Percentiles rank a stretch among this genome's conserved stretches.
These are phyloP conservation scores for Planococcus citri DNA, from an alignment of 1,140 invertebrate genomes.

Conservation along the genomic window DNA sequence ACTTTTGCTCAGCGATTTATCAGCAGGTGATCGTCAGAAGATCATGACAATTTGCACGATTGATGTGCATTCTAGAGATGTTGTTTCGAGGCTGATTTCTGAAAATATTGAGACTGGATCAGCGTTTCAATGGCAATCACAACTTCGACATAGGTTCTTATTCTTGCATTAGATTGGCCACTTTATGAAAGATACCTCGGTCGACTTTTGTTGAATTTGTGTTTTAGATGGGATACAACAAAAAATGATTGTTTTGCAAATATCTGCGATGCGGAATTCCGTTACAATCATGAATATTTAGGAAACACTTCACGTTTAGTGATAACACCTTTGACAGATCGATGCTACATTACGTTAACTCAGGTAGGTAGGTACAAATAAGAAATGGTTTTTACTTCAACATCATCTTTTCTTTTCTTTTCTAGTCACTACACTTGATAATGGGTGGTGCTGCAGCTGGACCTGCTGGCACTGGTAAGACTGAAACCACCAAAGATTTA, in stretches of 20 bases:
- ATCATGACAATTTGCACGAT: constrained; percentile 94
- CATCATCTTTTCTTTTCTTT: not conserved
- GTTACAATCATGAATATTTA: constrained; percentile 66
- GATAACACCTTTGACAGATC: constrained; percentile 72
- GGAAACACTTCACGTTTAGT: constrained; percentile 70
- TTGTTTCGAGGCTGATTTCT: constrained; percentile 68
- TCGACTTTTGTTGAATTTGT: too few relatives aligned
- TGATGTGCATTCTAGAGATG: constrained; percentile 80
- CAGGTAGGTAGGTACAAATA: constrained; percentile 34
- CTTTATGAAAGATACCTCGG: too few relatives aligned
- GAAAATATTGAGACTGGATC: constrained; percentile 66
- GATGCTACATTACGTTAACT: constrained; percentile 83
- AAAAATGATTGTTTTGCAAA: constrained; percentile 76
- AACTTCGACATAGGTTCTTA: constrained; percentile 74
- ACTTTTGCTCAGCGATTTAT: constrained; percentile 65
- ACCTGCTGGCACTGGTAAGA: constrained; percentile 78
- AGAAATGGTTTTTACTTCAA: not conserved
- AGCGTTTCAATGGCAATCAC: constrained; percentile 85
- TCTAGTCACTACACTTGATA: constrained; percentile 65
- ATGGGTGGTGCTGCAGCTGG: constrained; percentile 88
- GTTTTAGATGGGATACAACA: constrained; percentile 59
- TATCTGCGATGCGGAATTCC: constrained; percentile 80
- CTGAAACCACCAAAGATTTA: constrained; percentile 87
- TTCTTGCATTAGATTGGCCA: too few relatives aligned
- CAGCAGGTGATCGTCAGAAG: constrained; percentile 72